Evolutionary conservation across 2,113 vertebrate species (phyloP).

Genomic region (Ciconia stormi): DNA sequence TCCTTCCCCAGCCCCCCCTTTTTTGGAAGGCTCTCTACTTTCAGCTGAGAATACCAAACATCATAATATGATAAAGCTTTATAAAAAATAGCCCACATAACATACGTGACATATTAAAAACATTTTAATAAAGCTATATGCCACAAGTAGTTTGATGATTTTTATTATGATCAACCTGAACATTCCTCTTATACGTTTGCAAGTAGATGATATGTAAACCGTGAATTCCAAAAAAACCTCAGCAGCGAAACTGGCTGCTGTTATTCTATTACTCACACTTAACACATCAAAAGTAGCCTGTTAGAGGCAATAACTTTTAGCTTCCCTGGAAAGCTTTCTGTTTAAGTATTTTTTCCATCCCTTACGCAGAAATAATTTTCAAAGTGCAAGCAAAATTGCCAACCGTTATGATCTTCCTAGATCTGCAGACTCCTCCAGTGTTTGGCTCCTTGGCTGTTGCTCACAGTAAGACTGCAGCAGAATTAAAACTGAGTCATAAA

Average conservation of each 20-base stretch:
- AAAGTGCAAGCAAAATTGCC: background rate
- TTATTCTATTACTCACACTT: background rate
- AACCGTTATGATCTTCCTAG: background rate
- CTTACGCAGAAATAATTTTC: background rate
- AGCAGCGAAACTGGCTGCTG: background rate
- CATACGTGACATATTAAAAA: background rate
- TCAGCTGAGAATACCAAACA: background rate
- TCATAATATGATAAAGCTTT: background rate
- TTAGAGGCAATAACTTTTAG: background rate
- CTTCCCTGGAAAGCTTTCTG: background rate
- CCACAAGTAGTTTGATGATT: background rate
- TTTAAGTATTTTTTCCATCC: background rate
- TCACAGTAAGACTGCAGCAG: background rate
- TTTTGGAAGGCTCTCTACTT: background rate
- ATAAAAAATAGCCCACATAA: background rate
- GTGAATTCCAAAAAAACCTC: background rate
- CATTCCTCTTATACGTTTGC: background rate
- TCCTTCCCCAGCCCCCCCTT: rapidly evolving
- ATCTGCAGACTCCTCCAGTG: background rate
- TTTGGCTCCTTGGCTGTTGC: background rate
- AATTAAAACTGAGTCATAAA: background rate
- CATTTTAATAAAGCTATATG: background rate
- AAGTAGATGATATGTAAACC: background rate
- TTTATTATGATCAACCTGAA: background rate
- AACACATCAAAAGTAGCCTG: background rate